Evolutionary conservation across 1,140 invertebrate species (phyloP).

Genomic region (Drosophila ohnishii): DNA sequence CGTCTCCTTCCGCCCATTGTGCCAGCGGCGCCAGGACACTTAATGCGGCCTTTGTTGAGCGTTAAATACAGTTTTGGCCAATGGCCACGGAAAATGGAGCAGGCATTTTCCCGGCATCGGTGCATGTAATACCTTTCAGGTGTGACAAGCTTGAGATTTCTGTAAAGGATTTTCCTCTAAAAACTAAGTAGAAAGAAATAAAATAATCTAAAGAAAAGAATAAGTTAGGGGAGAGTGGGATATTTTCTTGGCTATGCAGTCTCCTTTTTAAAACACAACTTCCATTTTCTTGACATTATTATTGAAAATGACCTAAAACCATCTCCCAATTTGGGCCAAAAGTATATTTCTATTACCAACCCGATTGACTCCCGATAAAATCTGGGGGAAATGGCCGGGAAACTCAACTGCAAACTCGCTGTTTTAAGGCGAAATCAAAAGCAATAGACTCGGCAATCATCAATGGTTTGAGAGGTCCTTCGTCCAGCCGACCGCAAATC

Average conservation of each 20-base stretch:
- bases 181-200: not conserved
- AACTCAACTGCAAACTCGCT: not conserved
- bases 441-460: slow-evolving; percentile 65
- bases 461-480: slow-evolving; percentile 44
- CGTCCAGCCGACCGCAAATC: slow-evolving; percentile 74
- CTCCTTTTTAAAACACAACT: too few species aligned
- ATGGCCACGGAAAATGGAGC: slow-evolving; percentile 21
- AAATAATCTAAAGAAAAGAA: not conserved
- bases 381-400: not conserved
- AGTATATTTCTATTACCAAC: slow-evolving; percentile 6
- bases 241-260: not conserved
- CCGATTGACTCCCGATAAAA: not conserved
- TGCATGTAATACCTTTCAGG: slow-evolving; percentile 1
- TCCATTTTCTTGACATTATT: not conserved
- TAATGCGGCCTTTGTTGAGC: slow-evolving; percentile 49
- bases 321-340: not conserved
- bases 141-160: not conserved
- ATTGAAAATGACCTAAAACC: too few species aligned
- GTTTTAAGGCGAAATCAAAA: slow-evolving; percentile 60
- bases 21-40: slow-evolving; percentile 30
- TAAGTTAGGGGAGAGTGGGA: not conserved
- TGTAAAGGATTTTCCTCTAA: not conserved
- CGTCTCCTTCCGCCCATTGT: slow-evolving; percentile 15
- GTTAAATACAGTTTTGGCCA: slow-evolving; percentile 47
- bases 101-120: not conserved